Conservation (phyloP, 2,888 invertebrate species). For the Parelbella ahira region DNA sequence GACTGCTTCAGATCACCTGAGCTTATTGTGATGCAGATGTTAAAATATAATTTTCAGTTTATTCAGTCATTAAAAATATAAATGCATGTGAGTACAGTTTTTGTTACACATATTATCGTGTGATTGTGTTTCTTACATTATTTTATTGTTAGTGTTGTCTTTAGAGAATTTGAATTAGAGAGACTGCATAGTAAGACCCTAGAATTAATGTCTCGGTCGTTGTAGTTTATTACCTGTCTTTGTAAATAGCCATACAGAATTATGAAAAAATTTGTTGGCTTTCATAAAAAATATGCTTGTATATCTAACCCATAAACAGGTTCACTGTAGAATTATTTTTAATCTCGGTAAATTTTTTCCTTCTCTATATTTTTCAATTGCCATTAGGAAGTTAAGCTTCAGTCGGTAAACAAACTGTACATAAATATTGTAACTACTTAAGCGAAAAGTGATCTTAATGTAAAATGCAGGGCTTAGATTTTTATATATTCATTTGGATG, state of each 20-base stretch:
- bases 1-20: no score
- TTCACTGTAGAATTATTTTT: not conserved
- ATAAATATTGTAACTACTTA: constrained; percentile 16
- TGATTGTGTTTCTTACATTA: no score
- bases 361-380: not conserved
- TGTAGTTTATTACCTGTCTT: constrained; percentile 5
- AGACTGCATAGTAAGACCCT: constrained; percentile 23
- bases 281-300: no score
- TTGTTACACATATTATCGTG: no score
- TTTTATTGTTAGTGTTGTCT: constrained; percentile 2
- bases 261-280: no score
- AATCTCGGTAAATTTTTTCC: not conserved
- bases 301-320: no score
- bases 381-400: not conserved
- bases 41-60: no score
- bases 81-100: no score
- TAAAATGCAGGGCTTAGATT: no score
- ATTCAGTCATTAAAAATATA: no score
- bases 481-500: no score
- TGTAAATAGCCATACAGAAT: constrained; percentile 17
- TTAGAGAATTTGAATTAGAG: constrained; percentile 16
- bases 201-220: constrained; percentile 15
- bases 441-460: constrained; percentile 24
- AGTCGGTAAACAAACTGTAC: not conserved
- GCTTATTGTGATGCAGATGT: no score